phyloP scores from a whole-genome alignment of 2,888 invertebrate genomes.

The Cylloceria caligata region DNA sequence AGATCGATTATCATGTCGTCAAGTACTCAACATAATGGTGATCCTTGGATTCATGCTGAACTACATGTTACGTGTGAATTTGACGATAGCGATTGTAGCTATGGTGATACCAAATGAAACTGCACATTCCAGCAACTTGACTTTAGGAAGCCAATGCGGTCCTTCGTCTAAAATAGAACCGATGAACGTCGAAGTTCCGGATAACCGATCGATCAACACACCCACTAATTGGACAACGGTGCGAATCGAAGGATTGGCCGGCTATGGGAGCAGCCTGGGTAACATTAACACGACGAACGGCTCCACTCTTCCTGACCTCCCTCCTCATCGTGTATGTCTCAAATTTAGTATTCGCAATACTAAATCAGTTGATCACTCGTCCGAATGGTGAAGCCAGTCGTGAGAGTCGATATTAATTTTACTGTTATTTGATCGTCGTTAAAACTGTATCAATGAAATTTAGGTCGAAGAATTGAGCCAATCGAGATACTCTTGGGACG shows the following conservation, averaged over 20 bases:
- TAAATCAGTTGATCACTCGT: slow-evolving; percentile 14
- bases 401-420: slow-evolving; percentile 8
- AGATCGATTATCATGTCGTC: slow-evolving; percentile 92
- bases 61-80: slow-evolving; percentile 94
- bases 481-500: slow-evolving; percentile 91
- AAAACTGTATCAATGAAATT: neutral
- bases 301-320: slow-evolving; percentile 37
- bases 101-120: slow-evolving; percentile 87
- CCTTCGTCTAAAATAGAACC: neutral
- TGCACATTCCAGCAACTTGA: slow-evolving; percentile 67
- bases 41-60: slow-evolving; percentile 95
- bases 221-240: neutral
- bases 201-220: slow-evolving; percentile 28
- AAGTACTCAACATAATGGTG: slow-evolving; percentile 93
- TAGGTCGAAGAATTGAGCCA: slow-evolving; percentile 69
- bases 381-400: slow-evolving; percentile 30
- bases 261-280: slow-evolving; percentile 36
- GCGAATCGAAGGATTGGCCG: slow-evolving; percentile 32
- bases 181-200: slow-evolving; percentile 18
- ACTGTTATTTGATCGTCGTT: too few relatives aligned
- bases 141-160: slow-evolving; percentile 25
- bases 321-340: slow-evolving; percentile 50
- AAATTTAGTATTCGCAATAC: slow-evolving; percentile 5
- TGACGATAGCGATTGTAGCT: slow-evolving; percentile 94
- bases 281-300: slow-evolving; percentile 48